A percentile compares a stretch with the other conserved stretches of the same genome.
Conservation (phyloP, 2,888 invertebrate genomes). For the Steromphala cineraria region DNA sequence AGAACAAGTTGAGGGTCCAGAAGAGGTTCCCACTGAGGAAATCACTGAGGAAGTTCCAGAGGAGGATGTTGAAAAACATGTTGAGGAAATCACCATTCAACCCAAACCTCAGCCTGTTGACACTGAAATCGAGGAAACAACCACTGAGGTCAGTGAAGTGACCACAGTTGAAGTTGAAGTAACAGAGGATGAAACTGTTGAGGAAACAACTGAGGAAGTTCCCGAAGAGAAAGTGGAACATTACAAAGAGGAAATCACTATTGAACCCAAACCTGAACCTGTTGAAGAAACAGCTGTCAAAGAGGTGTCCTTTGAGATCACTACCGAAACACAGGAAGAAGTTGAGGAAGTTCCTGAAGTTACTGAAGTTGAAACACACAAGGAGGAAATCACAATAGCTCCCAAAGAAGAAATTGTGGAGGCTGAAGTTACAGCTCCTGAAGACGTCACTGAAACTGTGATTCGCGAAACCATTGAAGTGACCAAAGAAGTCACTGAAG, state of each 20-base stretch:
- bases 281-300: not conserved
- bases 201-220: conserved; percentile 16
- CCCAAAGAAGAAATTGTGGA: too few relatives aligned
- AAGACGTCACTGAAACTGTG: too few relatives aligned
- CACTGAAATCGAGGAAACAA: not conserved
- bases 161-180: not conserved
- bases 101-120: not conserved
- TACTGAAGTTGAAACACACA: not conserved
- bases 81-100: conserved; percentile 24
- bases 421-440: too few relatives aligned
- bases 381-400: not conserved
- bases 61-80: conserved; percentile 25
- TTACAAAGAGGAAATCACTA: not conserved
- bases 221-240: not conserved
- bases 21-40: conserved; percentile 8
- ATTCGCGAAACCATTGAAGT: too few relatives aligned
- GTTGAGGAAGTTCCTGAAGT: not conserved
- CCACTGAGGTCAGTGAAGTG: not conserved
- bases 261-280: not conserved
- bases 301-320: not conserved
- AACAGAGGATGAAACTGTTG: not conserved
- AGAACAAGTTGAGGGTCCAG: not conserved
- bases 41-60: conserved; percentile 19
- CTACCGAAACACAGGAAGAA: not conserved
- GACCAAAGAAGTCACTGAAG: too few relatives aligned